Percentiles rank a stretch among this genome's conserved stretches.
Evolutionary conservation across 2,888 invertebrate genomes (phyloP).

Genomic region (Adela reaumurella): DNA sequence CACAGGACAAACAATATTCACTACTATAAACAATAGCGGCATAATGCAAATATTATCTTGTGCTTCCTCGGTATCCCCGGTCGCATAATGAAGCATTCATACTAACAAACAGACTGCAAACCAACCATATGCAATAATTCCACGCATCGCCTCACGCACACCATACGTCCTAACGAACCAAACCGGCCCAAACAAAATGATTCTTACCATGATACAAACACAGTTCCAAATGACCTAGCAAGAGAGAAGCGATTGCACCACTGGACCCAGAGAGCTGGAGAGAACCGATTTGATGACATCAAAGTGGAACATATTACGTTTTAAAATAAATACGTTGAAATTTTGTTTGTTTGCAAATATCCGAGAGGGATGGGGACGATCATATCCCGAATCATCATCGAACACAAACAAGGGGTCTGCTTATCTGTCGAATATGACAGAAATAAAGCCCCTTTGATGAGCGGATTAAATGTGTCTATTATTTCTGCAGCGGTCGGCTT

Average conservation of each 20-base stretch:
- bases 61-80: conserved; percentile 39
- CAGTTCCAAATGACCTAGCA: no score
- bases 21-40: conserved; percentile 53
- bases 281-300: conserved; percentile 56
- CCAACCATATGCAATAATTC: conserved; percentile 57
- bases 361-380: conserved; percentile 37
- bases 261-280: conserved; percentile 25
- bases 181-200: conserved; percentile 22
- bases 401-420: conserved; percentile 34
- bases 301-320: conserved; percentile 57
- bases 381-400: conserved; percentile 47
- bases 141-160: conserved; percentile 22
- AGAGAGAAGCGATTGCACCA: background rate
- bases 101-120: conserved; percentile 50
- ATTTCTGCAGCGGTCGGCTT: background rate
- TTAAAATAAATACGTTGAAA: conserved; percentile 53
- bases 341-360: conserved; percentile 48
- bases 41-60: conserved; percentile 51
- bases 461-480: background rate
- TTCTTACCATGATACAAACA: background rate
- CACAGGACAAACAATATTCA: conserved; percentile 50
- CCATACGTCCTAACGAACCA: conserved; percentile 12
- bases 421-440: conserved; percentile 11
- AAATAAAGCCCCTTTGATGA: conserved; percentile 35
- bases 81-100: conserved; percentile 55